Conservation (phyloP, 2,888 invertebrate species). For the Priocnemis perturbator region DNA sequence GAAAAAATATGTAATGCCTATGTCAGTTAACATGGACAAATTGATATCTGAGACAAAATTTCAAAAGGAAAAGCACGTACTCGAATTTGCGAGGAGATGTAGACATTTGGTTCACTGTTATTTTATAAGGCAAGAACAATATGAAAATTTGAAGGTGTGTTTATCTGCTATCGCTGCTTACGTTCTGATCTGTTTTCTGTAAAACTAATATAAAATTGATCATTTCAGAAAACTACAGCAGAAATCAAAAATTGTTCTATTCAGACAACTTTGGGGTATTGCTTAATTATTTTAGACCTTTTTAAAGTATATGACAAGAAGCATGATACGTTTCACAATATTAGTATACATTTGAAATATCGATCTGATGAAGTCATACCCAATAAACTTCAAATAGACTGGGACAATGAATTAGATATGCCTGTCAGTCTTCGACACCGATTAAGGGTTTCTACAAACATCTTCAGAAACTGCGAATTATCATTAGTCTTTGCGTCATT, state of each 20-base stretch:
- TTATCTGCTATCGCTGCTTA: not conserved
- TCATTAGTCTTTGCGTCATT: conserved; percentile 43
- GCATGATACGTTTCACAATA: conserved; percentile 30
- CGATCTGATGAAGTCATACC: conserved; percentile 46
- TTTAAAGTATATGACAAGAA: conserved; percentile 30
- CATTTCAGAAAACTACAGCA: conserved; percentile 39
- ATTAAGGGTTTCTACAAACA: conserved; percentile 36
- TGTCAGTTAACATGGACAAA: conserved; percentile 45
- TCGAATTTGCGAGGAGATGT: conserved; percentile 49
- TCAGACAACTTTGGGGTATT: conserved; percentile 45
- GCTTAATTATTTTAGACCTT: conserved; percentile 45
- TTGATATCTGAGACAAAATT: conserved; percentile 47
- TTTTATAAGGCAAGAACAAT: conserved; percentile 45
- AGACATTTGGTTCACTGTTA: conserved; percentile 54
- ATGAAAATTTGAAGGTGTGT: conserved; percentile 43
- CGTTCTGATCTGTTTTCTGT: not conserved
- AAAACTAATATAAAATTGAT: not conserved
- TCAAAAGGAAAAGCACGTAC: conserved; percentile 20
- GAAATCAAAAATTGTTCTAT: conserved; percentile 38
- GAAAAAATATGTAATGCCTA: conserved; percentile 60
- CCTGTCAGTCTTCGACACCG: not conserved
- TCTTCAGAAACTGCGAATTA: conserved; percentile 43
- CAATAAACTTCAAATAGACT: conserved; percentile 10
- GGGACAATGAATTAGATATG: conserved; percentile 30
- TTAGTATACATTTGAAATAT: conserved; percentile 52